Evolutionary conservation across 2,797 vertebrate species (phyloP), one percentile per base, ranked within the genome.

Genomic region (Argyrosomus regius): DNA sequence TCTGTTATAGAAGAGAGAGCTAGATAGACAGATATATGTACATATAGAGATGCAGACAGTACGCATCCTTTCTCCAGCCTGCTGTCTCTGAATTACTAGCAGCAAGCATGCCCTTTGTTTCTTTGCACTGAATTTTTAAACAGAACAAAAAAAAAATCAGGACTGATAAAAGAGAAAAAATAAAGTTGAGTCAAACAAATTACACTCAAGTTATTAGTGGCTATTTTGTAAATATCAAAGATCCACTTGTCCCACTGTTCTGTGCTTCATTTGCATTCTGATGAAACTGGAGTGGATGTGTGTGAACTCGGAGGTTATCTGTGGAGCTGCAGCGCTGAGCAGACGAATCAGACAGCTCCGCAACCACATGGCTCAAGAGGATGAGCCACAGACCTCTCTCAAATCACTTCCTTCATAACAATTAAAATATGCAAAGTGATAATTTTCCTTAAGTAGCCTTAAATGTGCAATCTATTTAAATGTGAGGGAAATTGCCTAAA

Each of bases 351-450:
- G 96, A 96, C 97, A 92, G 96, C 94, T 95, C 89, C 95, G 94
- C 95, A 93, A 96, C 95, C 95, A 93, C 96, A 93, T 95, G 94
- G 97, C 97, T 98, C 96, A 94, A 98, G 97, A 98, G 97, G 98
- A 97, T 96, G 97, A 97, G 97, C 96, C 96, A 94, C 95, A 96
- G 97, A 99, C 98, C 98, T 98, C 97, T 95, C 97, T 97, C 97
- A 96, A 98, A 98, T 98, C 98, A 97, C 97, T 99, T 99, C 98
- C 98, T 99, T 98, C 97, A 97, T 97, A 98, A 99, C 98, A 99
- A 99, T 99, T 99, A 99, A 99, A 99, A 99, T 99, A 99, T 99
- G 98, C 98, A 99, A 98, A 99, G 98, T 99, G 98, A 99, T 99
- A 97, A 99, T 99, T 99, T 99, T 99, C 97, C 97, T 99, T 99